A percentile compares a stretch with the other conserved stretches of the same genome.
Conservation (phyloP, 2,113 vertebrate species). For the Calypte anna region DNA sequence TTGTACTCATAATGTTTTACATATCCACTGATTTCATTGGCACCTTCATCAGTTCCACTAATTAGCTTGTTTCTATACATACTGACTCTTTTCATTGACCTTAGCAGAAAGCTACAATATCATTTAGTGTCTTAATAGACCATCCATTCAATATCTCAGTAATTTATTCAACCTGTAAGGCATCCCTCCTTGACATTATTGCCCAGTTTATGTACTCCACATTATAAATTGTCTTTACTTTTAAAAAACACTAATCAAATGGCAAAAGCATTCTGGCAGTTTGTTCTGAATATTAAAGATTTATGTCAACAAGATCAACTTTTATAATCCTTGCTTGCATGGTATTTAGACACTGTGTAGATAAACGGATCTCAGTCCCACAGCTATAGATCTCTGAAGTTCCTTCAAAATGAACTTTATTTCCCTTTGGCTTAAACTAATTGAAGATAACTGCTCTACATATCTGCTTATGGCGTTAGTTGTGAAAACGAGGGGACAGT, state of each 20-base stretch:
- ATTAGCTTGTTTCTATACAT: conserved; percentile 1
- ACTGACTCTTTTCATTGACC: conserved; percentile 6
- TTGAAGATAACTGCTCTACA: background rate
- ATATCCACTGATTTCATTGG: background rate
- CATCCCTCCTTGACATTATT: conserved; percentile 20
- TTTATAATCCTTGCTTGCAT: background rate
- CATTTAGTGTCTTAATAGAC: conserved; percentile 20
- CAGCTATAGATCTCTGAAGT: conserved; percentile 1
- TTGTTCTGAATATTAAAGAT: conserved; percentile 36
- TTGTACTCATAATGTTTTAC: background rate
- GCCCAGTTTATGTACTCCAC: background rate
- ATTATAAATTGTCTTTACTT: background rate
- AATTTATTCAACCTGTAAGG: conserved; percentile 41
- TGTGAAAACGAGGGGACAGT: background rate
- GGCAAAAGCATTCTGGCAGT: background rate
- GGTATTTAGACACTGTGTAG: background rate
- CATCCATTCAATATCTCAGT: conserved; percentile 7
- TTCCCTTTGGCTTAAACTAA: conserved; percentile 22
- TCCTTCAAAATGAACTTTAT: background rate
- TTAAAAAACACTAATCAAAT: conserved; percentile 31
- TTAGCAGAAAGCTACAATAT: conserved; percentile 23
- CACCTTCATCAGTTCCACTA: background rate
- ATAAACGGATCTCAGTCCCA: conserved; percentile 17
- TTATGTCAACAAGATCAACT: conserved; percentile 42
- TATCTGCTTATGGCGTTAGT: background rate